Conservation (phyloP, 2,113 vertebrate genomes). For the Dipodomys ordii region DNA sequence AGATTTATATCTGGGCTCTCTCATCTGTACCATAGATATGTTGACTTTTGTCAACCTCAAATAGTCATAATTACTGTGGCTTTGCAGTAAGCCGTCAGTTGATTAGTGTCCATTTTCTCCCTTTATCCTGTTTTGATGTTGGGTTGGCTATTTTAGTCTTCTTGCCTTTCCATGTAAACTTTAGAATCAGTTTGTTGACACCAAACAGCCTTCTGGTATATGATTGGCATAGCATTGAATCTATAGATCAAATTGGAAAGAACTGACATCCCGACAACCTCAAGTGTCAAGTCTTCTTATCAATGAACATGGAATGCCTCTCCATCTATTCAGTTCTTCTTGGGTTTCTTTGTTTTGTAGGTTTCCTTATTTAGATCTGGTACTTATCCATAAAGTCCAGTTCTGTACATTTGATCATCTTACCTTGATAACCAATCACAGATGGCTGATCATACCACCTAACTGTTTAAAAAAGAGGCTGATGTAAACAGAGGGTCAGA, state of each 20-base stretch:
- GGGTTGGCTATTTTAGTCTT: background rate
- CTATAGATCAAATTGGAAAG: background rate
- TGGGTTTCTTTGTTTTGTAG: background rate
- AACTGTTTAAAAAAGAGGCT: background rate
- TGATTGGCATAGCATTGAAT: background rate
- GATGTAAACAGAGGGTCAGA: background rate
- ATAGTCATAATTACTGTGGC: background rate
- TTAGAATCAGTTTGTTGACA: background rate
- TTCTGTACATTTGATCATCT: background rate
- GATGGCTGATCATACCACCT: background rate
- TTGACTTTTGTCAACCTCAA: background rate
- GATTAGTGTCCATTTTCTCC: background rate
- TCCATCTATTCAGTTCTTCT: background rate
- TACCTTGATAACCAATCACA: background rate
- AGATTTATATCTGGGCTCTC: background rate
- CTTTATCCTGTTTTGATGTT: background rate
- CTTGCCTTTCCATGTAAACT: background rate
- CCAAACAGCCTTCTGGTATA: background rate
- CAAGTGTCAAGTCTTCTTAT: background rate
- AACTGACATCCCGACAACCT: background rate
- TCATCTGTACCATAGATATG: background rate
- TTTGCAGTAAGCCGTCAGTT: background rate
- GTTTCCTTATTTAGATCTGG: background rate
- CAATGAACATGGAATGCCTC: background rate
- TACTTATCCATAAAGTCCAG: background rate